phyloP scores from a whole-genome alignment of 2,113 vertebrate genomes.

The Tyto alba region DNA sequence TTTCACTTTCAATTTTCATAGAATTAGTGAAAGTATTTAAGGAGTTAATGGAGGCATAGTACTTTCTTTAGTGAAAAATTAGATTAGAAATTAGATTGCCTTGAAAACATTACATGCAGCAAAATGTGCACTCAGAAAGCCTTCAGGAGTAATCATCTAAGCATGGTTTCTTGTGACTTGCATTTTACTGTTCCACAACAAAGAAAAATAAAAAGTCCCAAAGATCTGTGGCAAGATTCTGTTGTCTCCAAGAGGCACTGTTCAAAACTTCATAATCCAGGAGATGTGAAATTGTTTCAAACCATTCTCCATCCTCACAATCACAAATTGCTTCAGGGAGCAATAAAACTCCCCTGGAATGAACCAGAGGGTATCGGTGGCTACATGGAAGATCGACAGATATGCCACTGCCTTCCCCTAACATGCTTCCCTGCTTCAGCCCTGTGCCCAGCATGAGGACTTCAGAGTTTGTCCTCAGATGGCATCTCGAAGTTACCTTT shows the following conservation, averaged over 20 bases:
- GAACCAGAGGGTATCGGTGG: not conserved
- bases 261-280: not conserved
- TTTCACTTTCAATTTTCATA: conserved; percentile 48
- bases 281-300: not conserved
- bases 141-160: conserved; percentile 30
- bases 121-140: conserved; percentile 37
- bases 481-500: not conserved
- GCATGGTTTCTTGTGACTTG: not conserved
- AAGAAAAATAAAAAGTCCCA: not conserved
- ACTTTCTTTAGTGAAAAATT: conserved; percentile 53
- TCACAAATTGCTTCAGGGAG: not conserved
- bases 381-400: not conserved
- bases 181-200: not conserved
- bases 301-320: not conserved
- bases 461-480: not conserved
- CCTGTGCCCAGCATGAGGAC: not conserved
- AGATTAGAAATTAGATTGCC: conserved; percentile 56
- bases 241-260: not conserved
- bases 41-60: conserved; percentile 43
- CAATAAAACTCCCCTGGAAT: not conserved
- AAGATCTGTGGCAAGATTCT: not conserved
- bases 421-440: not conserved
- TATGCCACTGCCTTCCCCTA: not conserved
- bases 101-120: conserved; percentile 22
- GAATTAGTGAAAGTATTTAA: conserved; percentile 56